Conservation (phyloP, 2,797 vertebrate species). For the Triplophysa bombifrons region DNA sequence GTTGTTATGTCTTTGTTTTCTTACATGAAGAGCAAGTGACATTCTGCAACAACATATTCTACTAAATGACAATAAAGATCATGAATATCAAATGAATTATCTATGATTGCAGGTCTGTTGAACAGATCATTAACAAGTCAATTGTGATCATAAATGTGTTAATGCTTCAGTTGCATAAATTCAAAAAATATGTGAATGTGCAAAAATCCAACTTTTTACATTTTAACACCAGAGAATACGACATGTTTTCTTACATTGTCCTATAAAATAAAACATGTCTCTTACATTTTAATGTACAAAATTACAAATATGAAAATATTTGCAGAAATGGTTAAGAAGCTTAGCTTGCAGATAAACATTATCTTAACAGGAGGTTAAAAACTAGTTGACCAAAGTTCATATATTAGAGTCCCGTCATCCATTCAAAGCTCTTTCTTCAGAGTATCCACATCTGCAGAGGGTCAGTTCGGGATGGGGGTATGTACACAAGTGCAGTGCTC, state of each 20-base stretch:
- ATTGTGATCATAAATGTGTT: no score
- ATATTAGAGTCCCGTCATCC: neutral
- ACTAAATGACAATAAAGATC: no score
- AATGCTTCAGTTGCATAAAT: no score
- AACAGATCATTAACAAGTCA: neutral
- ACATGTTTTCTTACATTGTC: neutral
- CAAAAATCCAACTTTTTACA: no score
- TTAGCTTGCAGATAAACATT: neutral
- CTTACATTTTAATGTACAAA: neutral
- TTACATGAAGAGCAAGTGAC: neutral
- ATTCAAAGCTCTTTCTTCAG: neutral
- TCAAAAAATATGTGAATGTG: no score
- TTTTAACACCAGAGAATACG: neutral
- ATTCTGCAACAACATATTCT: no score
- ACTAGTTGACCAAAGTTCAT: neutral
- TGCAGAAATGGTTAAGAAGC: neutral
- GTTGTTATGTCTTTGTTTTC: constrained; percentile 34
- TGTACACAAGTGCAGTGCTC: neutral
- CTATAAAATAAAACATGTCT: neutral
- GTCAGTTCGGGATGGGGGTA: neutral
- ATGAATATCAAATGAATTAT: no score
- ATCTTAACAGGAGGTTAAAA: neutral
- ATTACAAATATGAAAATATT: neutral
- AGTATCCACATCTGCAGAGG: neutral
- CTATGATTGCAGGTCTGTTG: neutral